A percentile compares a stretch with the other conserved stretches of the same genome.
These are phyloP conservation scores for Carcharodon carcharias DNA, from an alignment of 2,797 vertebrate genomes.

Conservation along the genomic window DNA sequence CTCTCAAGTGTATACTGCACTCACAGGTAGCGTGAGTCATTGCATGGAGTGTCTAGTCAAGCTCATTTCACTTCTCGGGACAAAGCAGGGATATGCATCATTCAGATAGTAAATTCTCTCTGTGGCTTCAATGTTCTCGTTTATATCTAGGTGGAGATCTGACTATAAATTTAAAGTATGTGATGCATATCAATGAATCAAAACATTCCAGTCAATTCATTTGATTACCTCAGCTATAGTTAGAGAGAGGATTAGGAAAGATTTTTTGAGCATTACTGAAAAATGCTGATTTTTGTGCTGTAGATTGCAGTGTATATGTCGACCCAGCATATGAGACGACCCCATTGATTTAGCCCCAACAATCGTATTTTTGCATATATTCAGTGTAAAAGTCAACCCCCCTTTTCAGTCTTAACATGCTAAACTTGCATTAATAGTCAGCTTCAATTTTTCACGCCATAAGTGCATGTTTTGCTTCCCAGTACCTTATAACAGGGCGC, in stretches of 20 bases:
- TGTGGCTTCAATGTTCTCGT: neutral
- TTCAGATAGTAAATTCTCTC: neutral
- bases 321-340: too few species aligned
- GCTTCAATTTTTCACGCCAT: too few species aligned
- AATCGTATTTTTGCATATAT: too few species aligned
- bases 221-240: neutral
- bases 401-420: too few species aligned
- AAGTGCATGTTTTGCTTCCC: too few species aligned
- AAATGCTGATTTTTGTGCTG: neutral
- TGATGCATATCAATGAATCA: neutral
- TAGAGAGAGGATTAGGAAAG: neutral
- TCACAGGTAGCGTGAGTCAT: neutral
- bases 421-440: too few species aligned
- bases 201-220: neutral
- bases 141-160: neutral
- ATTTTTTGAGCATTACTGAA: neutral
- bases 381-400: too few species aligned
- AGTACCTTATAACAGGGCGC: too few species aligned
- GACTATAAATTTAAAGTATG: neutral
- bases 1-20: neutral
- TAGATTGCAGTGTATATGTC: too few species aligned
- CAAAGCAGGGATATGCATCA: neutral
- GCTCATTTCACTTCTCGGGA: neutral
- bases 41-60: neutral
- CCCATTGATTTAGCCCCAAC: too few species aligned